Evolutionary conservation across 2,888 invertebrate genomes (phyloP).

Genomic region (Caenorhabditis sulstoni): DNA sequence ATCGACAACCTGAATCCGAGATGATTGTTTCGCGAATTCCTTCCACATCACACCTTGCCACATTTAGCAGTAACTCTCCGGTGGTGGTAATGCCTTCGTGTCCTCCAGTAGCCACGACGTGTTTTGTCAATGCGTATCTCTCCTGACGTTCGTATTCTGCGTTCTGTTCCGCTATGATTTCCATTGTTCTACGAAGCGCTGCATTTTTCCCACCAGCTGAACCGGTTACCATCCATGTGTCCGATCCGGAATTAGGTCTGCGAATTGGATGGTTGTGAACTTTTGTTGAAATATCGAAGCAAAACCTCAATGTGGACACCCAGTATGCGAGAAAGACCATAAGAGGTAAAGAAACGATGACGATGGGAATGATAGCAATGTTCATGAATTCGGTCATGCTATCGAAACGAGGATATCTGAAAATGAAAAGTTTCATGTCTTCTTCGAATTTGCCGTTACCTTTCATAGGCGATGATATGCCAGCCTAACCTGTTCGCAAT

Average conservation of each 20-base stretch:
- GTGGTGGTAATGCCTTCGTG: slow-evolving; percentile 65
- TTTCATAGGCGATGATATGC: slow-evolving; percentile 75
- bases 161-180: slow-evolving; percentile 79
- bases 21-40: neutral
- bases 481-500: slow-evolving; percentile 75
- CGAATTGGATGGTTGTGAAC: slow-evolving; percentile 23
- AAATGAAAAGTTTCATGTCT: neutral
- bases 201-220: slow-evolving; percentile 79
- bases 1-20: slow-evolving; percentile 55
- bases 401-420: slow-evolving; percentile 75
- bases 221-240: slow-evolving; percentile 78
- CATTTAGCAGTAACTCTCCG: slow-evolving; percentile 68
- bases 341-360: slow-evolving; percentile 75
- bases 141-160: slow-evolving; percentile 73
- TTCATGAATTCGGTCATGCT: slow-evolving; percentile 79
- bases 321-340: slow-evolving; percentile 80
- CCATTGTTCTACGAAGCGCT: slow-evolving; percentile 78
- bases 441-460: slow-evolving; percentile 10
- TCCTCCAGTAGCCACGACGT: slow-evolving; percentile 63
- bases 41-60: slow-evolving; percentile 59
- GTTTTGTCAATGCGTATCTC: slow-evolving; percentile 62
- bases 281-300: neutral
- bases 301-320: slow-evolving; percentile 72
- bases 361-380: slow-evolving; percentile 78
- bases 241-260: slow-evolving; percentile 71